phyloP scores from a whole-genome alignment of 2,113 vertebrate species.

The Donacobius atricapilla region DNA sequence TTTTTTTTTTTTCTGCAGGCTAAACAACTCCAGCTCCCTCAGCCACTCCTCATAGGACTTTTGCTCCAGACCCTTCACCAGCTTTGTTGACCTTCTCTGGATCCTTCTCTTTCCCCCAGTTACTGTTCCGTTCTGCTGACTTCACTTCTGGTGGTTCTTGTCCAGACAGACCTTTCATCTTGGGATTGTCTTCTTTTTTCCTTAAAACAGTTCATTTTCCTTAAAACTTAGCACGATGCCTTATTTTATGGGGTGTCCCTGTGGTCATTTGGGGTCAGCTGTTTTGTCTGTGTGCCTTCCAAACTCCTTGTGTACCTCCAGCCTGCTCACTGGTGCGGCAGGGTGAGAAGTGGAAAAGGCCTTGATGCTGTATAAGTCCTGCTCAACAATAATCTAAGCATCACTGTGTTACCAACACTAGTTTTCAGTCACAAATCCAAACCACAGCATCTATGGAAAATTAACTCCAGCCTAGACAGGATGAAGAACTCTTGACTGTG shows the following conservation, averaged over 20 bases:
- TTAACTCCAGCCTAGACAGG: neutral
- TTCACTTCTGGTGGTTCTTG: neutral
- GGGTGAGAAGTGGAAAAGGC: neutral
- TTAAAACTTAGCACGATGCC: neutral
- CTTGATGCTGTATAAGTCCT: neutral
- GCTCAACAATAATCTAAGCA: neutral
- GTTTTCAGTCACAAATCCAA: neutral
- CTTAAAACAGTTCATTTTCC: neutral
- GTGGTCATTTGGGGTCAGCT: fast-evolving
- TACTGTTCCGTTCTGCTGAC: neutral
- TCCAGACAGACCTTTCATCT: neutral
- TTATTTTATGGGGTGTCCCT: neutral
- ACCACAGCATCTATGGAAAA: neutral
- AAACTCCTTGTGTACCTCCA: neutral
- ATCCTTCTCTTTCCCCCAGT: neutral
- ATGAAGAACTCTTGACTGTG: neutral
- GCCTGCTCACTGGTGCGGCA: neutral
- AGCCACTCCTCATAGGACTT: neutral
- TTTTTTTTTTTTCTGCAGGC: too few species aligned
- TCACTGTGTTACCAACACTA: neutral
- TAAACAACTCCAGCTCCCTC: neutral
- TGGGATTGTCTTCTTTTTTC: neutral
- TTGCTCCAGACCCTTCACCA: neutral
- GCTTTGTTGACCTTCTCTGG: fast-evolving
- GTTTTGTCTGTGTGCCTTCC: neutral